phyloP scores from a whole-genome alignment of 2,888 invertebrate species.

The Phrixothrix hirtus region DNA sequence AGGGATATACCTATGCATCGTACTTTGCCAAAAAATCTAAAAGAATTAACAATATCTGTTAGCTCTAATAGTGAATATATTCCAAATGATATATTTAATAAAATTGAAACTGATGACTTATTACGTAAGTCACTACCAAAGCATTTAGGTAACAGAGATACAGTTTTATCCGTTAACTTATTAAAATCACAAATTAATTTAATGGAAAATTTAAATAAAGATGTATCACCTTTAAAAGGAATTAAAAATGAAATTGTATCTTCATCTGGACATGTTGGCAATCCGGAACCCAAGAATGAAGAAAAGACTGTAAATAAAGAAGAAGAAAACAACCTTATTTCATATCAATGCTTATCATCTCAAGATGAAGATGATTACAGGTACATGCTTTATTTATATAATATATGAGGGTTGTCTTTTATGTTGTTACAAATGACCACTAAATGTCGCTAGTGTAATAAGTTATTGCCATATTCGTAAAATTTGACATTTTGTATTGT shows the following conservation, averaged over 20 bases:
- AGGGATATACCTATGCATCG: constrained; percentile 41
- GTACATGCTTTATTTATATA: constrained; percentile 30
- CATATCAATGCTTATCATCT: constrained; percentile 45
- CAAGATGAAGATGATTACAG: constrained; percentile 49
- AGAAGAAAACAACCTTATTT: constrained; percentile 37
- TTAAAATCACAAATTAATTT: constrained; percentile 32
- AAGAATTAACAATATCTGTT: constrained; percentile 40
- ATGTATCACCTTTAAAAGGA: constrained; percentile 9
- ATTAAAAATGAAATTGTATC: constrained; percentile 13
- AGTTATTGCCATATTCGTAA: no score
- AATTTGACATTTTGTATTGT: no score
- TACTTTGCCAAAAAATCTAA: constrained; percentile 46
- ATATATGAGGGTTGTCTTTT: no score
- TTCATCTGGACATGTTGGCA: constrained; percentile 7
- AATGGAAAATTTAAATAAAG: constrained; percentile 19
- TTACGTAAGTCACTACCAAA: constrained; percentile 28
- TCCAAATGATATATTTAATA: constrained; percentile 21
- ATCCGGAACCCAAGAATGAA: constrained; percentile 16
- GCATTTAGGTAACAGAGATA: constrained; percentile 28
- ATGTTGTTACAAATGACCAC: no score
- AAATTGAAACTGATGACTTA: constrained; percentile 26
- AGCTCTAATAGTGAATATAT: constrained; percentile 33
- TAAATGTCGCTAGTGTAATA: no score
- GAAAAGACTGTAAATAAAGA: constrained; percentile 15
- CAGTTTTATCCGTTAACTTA: constrained; percentile 25